Evolutionary conservation across 2,113 vertebrate species (phyloP).

Genomic region (Melospiza georgiana): DNA sequence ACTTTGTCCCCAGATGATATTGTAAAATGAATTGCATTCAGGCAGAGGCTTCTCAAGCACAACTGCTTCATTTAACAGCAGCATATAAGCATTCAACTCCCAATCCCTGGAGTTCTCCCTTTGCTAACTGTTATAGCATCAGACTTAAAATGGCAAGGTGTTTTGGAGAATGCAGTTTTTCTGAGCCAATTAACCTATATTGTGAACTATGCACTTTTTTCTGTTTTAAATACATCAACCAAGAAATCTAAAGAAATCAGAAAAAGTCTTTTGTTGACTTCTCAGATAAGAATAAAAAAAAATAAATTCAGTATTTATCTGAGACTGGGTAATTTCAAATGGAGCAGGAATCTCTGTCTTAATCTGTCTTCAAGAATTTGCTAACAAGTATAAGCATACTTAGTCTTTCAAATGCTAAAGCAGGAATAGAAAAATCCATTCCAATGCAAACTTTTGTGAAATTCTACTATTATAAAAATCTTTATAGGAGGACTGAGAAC

Average conservation of each 20-base stretch:
- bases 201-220: background rate
- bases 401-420: background rate
- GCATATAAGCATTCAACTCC: slow-evolving; percentile 18
- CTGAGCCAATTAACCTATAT: background rate
- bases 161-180: slow-evolving; percentile 23
- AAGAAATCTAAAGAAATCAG: background rate
- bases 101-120: slow-evolving; percentile 7
- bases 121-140: background rate
- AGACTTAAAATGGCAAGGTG: background rate
- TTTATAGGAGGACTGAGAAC: background rate
- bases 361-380: background rate
- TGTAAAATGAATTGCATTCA: slow-evolving; percentile 44
- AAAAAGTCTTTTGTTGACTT: background rate
- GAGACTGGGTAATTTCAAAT: background rate
- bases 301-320: background rate
- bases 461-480: background rate
- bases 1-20: slow-evolving; percentile 37
- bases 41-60: slow-evolving; percentile 43
- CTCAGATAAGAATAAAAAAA: background rate
- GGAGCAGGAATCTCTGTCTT: background rate
- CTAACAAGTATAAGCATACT: background rate
- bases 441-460: background rate
- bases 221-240: background rate
- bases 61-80: slow-evolving; percentile 54
- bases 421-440: background rate